Base-by-base conservation (phyloP, 2,888 invertebrate species). In the Oasisia sp. region DNA sequence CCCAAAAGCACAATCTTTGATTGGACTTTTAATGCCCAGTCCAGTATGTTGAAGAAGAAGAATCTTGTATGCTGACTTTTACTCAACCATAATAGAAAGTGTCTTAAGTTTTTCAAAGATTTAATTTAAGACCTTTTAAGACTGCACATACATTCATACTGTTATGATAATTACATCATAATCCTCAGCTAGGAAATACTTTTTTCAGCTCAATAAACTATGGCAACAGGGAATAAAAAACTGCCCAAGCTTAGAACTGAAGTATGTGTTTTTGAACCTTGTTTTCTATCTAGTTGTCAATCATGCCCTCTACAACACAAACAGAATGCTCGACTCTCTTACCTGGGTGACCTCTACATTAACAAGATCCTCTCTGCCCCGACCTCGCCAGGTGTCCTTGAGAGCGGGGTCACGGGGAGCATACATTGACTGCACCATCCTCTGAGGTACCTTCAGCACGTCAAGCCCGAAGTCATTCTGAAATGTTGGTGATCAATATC, bases 331-430 rank as follows among this genome's bases (percentile, higher is more conserved):
- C 27, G 27, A 74, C 1, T 74, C 74, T 27, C 74, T 19, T 74
- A 74, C 74, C 74, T 74, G 74, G 74, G 74, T 74, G n/a, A 74
- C 74, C n/a, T 74, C 74, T 5, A 74, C 74, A 19, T 74, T 74
- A n/a, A 27, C 27, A 14, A 74, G 91, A 32, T 94, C 95, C 91
- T 94, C 93, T 50, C 94, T 92, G 11, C 94, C 92, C 91, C 94
- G 92, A 4, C 95, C 95, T 89, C 95, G 92, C 95, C 95, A 95
- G 93, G 95, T 94, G 92, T 95, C 94, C 91, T 94, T 94, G 38
- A 94, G 93, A 9, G 92, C 92, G 0, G 95, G 95, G 93, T 95
- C 94, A 50, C 95, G 92, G 38, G 93, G 93, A 9, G 95, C 93
- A 92, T 95, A 95, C 74, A 74, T 74, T 74, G 74, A 74, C 74